phyloP scores from a whole-genome alignment of 1,140 invertebrate genomes.

The Lycorma delicatula region DNA sequence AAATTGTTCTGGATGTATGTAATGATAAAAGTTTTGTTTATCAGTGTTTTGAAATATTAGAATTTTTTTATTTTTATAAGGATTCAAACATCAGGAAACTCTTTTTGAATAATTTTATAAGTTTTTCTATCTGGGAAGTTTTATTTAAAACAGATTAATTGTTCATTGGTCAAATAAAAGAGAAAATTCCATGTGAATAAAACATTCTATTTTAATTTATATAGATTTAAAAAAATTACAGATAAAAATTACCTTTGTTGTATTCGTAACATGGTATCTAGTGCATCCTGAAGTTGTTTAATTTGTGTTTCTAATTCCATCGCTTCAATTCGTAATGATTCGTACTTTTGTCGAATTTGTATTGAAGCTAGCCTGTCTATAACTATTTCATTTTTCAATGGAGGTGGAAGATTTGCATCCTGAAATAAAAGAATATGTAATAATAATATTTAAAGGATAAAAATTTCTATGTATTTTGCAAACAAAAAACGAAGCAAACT shows the following conservation, averaged over 20 bases:
- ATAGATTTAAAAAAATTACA: background rate
- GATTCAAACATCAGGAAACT: too few species aligned
- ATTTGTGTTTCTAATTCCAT: conserved; percentile 76
- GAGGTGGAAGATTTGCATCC: conserved; percentile 41
- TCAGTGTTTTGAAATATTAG: too few species aligned
- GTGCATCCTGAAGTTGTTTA: conserved; percentile 73
- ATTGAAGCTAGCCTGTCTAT: conserved; percentile 67
- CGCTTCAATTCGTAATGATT: conserved; percentile 71
- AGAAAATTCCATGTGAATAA: too few species aligned
- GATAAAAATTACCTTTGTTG: conserved; percentile 63
- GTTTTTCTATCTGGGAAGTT: too few species aligned
- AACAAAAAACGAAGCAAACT: background rate
- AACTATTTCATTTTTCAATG: conserved; percentile 74
- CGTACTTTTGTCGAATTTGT: conserved; percentile 60
- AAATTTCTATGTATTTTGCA: background rate
- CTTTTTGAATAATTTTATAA: too few species aligned
- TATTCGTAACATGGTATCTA: conserved; percentile 72
- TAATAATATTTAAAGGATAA: background rate
- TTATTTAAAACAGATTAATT: too few species aligned
- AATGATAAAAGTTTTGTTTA: too few species aligned
- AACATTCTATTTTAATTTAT: too few species aligned
- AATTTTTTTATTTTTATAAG: too few species aligned
- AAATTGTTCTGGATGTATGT: too few species aligned
- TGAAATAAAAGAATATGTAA: conserved; percentile 23
- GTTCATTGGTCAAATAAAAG: too few species aligned